Evolutionary conservation across 2,888 invertebrate genomes (phyloP), one percentile per base, ranked within the genome.

Genomic region (Pemphredon lugubris): DNA sequence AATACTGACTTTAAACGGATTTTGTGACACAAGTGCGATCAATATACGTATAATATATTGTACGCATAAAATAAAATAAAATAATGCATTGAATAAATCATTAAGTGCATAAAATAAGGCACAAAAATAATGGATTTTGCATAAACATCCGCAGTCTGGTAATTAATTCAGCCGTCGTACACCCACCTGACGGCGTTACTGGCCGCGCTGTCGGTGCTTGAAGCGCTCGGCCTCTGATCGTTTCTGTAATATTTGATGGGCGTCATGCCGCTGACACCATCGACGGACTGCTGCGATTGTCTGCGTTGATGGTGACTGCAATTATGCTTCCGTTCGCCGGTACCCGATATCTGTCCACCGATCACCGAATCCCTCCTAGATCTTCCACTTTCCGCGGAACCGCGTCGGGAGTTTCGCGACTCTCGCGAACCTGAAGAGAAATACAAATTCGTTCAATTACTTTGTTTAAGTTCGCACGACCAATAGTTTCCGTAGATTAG

Each of bases 181-280:
- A n/a, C n/a, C n/a, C n/a, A n/a, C n/a, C n/a, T n/a, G n/a, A n/a
- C n/a, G n/a, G 87, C 86, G 75, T 84, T 84, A 73, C 88, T 88
- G 23, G 88, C 83, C 9, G 87, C 83, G 72, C 90, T 89, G 70
- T 90, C 88, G 20, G 95, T 94, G n/a, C 94, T 94, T 34, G 94
- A 94, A 20, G 94, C 94, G 48, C 94, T 94, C 6, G 94, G 94
- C 75, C 94, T 91, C 87, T 94, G 94, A 83, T 94, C 94, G 87
- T 92, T 93, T 90, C 89, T 91, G 90, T 91, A 93, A 91, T 87
- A 93, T 90, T 79, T 90, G 7, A 88, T 83, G 4, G 86, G 86
- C 67, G 84, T 87, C 39, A 82, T 79, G 37, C 83, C 79, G 9
- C 26, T 67, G 16, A 81, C 71, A 18, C 80, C 73, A 16, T 89